Base-by-base conservation (phyloP, 2,113 vertebrate species). In the Aix galericulata region DNA sequence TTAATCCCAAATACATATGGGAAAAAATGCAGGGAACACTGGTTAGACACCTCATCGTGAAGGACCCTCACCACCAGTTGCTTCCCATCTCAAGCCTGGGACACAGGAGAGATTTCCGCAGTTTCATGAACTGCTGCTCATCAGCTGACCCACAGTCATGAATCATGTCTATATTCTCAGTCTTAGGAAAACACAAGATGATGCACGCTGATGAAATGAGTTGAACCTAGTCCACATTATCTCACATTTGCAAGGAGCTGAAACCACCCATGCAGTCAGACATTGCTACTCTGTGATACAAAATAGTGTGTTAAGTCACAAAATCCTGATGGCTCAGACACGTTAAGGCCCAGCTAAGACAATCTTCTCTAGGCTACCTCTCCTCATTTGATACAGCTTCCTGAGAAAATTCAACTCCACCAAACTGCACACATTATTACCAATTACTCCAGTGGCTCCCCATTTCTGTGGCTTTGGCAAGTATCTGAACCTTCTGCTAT, bases 251-350 rank as follows among this genome's bases (percentile, higher is more conserved):
- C 85, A 82, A 52, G 52, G 46, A 89, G 22, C 21, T 27, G 83
- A 73, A 11, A 66, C 29, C 60, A 53, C 0, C 0, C 16, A 27
- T 18, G 16, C 23, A 73, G 38, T n/a, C 58, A 82, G 36, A 59
- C 29, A 62, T 31, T 38, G 17, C 36, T 74, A 18, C 8, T 83
- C 55, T 3, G 1, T 32, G 18, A 48, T 32, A 29, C 26, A 60
- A 14, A 48, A 17, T 23, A 55, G 53, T 0, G 0, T 62, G 4
- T 32, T 63, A 72, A 55, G 73, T 58, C 64, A 77, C 40, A 81
- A 56, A 91, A 26, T 52, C 50, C 50, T 52, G 50, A 52, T 52
- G 50, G 23, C 50, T 52, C 23, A 25, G 7, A 52, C 7, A 17
- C 40, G 6, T 31, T 31, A 27, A 20, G 18, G 40, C 36, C 80